These are phyloP conservation scores for Dryobates pubescens DNA, from an alignment of 2,797 vertebrate genomes.

Conservation along the genomic window DNA sequence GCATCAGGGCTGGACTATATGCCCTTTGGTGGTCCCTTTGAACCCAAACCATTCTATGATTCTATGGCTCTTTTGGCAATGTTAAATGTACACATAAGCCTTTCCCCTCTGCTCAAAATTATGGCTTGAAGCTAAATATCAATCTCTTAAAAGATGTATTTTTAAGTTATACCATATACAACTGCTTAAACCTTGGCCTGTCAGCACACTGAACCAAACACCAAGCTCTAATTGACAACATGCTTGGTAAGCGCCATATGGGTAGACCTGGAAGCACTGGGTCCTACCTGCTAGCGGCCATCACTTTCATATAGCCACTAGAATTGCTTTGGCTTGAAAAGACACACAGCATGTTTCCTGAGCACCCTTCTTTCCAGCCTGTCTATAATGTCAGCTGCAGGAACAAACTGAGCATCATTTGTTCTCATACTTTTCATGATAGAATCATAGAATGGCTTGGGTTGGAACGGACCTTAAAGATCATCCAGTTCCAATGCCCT, in stretches of 20 bases:
- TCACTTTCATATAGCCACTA: not conserved
- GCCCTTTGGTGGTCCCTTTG: too few relatives aligned
- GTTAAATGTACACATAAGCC: not conserved
- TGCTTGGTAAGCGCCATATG: not conserved
- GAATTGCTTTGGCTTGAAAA: not conserved
- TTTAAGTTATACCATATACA: not conserved
- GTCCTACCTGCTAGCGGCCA: not conserved
- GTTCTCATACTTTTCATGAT: not conserved
- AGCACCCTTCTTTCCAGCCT: not conserved
- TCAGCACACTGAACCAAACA: not conserved
- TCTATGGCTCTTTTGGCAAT: not conserved
- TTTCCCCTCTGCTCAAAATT: not conserved
- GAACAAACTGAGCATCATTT: not conserved
- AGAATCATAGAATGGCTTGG: too few relatives aligned
- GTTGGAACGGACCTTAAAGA: too few relatives aligned
- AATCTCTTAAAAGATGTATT: not conserved
- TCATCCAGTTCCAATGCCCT: too few relatives aligned
- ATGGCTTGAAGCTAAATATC: not conserved
- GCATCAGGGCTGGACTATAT: too few relatives aligned
- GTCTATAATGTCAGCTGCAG: not conserved
- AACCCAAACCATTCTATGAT: too few relatives aligned
- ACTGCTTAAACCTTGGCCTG: not conserved
- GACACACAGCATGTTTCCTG: not conserved
- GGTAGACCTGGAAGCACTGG: not conserved
- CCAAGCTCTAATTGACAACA: not conserved